These are phyloP conservation scores for Chymomyza costata DNA, from an alignment of 1,140 invertebrate genomes.

Conservation along the genomic window DNA sequence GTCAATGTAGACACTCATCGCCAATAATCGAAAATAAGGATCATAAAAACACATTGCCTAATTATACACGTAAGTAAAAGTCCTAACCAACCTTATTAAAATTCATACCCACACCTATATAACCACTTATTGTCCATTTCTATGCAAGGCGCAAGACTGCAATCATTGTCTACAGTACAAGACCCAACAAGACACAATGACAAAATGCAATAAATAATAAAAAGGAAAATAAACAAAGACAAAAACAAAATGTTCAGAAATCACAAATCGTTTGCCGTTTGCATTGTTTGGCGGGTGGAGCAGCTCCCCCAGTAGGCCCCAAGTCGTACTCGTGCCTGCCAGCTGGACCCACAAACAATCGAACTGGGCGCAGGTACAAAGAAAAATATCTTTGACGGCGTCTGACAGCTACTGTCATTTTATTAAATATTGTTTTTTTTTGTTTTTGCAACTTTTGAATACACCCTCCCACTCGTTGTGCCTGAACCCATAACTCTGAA, in stretches of 20 bases:
- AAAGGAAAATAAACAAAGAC: slow-evolving; percentile 18
- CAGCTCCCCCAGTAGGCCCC: neutral
- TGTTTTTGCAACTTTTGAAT: slow-evolving; percentile 37
- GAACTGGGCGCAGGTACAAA: slow-evolving; percentile 15
- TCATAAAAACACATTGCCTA: too few species aligned
- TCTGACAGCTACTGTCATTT: slow-evolving; percentile 70
- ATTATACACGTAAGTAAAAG: too few species aligned
- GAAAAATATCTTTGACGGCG: slow-evolving; percentile 58
- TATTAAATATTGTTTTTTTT: slow-evolving; percentile 68
- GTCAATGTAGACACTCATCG: too few species aligned
- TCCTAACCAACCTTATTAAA: too few species aligned
- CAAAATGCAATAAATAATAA: slow-evolving; percentile 58
- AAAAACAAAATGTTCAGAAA: slow-evolving; percentile 51
- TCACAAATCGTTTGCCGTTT: slow-evolving; percentile 49
- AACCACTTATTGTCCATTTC: slow-evolving; percentile 65
- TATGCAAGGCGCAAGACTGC: slow-evolving; percentile 41
- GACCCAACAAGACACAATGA: slow-evolving; percentile 63
- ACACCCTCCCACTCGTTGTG: slow-evolving; percentile 12
- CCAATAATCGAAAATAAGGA: too few species aligned
- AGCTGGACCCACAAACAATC: slow-evolving; percentile 42
- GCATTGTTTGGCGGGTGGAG: slow-evolving; percentile 49
- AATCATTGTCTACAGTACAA: slow-evolving; percentile 22
- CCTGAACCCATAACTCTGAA: neutral
- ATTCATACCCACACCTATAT: slow-evolving; percentile 47
- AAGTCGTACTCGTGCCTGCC: slow-evolving; percentile 52